Evolutionary conservation across 2,888 invertebrate genomes (phyloP), one percentile per base, ranked within the genome.

Genomic region (Temnothorax ravouxi): DNA sequence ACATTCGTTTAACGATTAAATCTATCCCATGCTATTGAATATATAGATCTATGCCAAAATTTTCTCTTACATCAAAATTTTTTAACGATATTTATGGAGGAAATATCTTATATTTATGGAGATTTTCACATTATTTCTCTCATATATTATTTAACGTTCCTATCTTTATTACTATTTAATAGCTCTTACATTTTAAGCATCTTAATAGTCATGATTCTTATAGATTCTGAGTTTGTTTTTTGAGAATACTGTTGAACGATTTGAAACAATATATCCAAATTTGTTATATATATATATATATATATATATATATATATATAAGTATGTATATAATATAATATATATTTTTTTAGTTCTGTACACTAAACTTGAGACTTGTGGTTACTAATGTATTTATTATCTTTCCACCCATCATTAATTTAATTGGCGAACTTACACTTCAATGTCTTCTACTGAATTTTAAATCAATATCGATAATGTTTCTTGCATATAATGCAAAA

Each of bases 211-310:
- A 25, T 56, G 15, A 52, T 76, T 64, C 2, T 66, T 41, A 47
- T 41, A 72, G n/a, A 34, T 56, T 1, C 0, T 47, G 34, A 59
- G 25, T 38, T 76, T 29, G 29, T 29, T 67, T 67, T 64, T 67
- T 21, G 3, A 18, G 29, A 18, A 69, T 34, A 79, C 44, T 77
- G n/a, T 56, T 29, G n/a, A 77, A 29, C 54, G 18, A 18, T 77
- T 66, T 54, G n/a, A 77, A 77, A n/a, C 15, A 67, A 41, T 66
- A 13, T 50, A 50, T 61, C n/a, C 4, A 75, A 34, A 75, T 61
- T 21, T 54, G 13, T 64, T 62, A 64, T 44, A 64, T 61, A 64
- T 44, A 52, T 52, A 1, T n/a, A 6, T 38, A 52, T 52, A 29
- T 21, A 1, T 62, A 64, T 44, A 64, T 61, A 52, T 44, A 41